phyloP scores from a whole-genome alignment of 2,797 vertebrate genomes.

The Vultur gryphus region DNA sequence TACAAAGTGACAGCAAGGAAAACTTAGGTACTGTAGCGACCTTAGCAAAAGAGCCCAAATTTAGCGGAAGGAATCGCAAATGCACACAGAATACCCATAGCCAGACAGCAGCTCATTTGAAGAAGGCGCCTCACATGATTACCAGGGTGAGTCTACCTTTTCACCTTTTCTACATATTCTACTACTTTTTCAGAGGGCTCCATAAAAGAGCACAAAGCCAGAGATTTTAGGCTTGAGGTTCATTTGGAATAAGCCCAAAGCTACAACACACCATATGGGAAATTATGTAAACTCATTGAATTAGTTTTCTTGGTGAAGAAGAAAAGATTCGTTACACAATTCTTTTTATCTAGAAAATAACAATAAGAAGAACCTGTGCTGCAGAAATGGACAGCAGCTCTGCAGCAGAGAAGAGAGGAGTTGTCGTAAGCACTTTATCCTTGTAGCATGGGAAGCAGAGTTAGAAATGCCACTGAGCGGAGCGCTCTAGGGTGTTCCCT shows the following conservation, averaged over 20 bases:
- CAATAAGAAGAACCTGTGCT: neutral
- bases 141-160: too few relatives aligned
- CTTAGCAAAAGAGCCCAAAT: neutral
- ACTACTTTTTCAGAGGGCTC: neutral
- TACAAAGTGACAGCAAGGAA: neutral
- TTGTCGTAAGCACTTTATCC: accelerated
- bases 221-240: neutral
- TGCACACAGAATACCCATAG: neutral
- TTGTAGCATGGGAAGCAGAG: neutral
- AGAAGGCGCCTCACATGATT: neutral
- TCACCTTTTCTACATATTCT: neutral
- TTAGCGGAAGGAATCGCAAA: neutral
- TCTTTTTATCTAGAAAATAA: neutral
- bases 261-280: neutral
- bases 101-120: neutral
- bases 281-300: neutral
- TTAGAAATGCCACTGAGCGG: accelerated
- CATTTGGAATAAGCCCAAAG: neutral
- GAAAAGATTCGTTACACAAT: neutral
- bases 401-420: neutral
- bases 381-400: neutral
- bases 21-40: neutral
- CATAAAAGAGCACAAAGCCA: neutral
- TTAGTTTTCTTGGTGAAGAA: neutral
- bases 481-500: neutral